Evolutionary conservation across 2,113 vertebrate genomes (phyloP).

Genomic region (Ammodytes dubius): DNA sequence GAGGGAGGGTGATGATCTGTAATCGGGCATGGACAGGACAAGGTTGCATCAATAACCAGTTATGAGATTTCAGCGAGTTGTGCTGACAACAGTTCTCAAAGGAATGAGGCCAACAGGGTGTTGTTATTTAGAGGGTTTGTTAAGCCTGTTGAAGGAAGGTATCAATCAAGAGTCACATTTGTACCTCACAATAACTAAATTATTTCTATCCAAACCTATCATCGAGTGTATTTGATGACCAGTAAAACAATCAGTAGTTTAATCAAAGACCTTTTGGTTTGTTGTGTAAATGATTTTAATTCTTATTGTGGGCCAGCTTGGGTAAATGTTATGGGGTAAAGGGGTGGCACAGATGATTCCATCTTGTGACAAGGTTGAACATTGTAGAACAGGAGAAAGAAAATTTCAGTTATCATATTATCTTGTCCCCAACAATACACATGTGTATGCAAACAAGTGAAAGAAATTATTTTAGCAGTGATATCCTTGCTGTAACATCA

Average conservation of each 20-base stretch:
- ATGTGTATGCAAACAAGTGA: background rate
- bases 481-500: background rate
- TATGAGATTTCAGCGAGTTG: conserved; percentile 23
- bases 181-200: background rate
- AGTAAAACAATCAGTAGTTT: background rate
- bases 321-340: background rate
- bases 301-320: background rate
- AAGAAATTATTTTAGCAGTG: background rate
- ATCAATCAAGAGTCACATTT: background rate
- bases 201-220: background rate
- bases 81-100: background rate
- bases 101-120: background rate
- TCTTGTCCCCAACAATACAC: background rate
- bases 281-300: background rate
- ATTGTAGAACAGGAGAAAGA: background rate
- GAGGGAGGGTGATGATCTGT: conserved; percentile 19
- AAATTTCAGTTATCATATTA: background rate
- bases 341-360: background rate
- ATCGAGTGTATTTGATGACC: background rate
- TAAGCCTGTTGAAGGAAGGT: too few species aligned
- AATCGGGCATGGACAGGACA: conserved; percentile 8
- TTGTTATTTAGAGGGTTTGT: conserved; percentile 11
- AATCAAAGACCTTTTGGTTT: background rate
- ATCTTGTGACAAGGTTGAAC: background rate
- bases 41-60: conserved; percentile 22